phyloP scores from a whole-genome alignment of 2,113 vertebrate genomes.

The Danionella cerebrum region DNA sequence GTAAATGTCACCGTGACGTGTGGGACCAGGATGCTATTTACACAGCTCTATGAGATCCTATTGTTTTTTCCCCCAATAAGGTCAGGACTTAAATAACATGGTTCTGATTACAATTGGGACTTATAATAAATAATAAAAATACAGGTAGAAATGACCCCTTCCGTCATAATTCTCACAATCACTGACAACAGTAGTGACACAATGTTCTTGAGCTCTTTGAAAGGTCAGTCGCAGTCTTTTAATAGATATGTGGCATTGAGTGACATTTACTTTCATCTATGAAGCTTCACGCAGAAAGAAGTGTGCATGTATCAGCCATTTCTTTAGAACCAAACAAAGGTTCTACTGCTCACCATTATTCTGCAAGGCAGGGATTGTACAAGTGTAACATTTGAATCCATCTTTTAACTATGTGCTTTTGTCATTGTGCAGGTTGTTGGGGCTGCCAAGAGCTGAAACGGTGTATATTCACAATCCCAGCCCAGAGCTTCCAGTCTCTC shows the following conservation, averaged over 20 bases:
- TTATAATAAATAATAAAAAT: too few species aligned
- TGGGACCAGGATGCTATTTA: too few species aligned
- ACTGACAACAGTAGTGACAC: too few species aligned
- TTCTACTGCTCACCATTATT: not conserved
- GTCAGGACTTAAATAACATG: too few species aligned
- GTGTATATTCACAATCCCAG: slow-evolving; percentile 89
- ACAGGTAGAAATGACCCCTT: too few species aligned
- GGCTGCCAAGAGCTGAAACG: slow-evolving; percentile 83
- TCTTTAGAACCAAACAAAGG: not conserved
- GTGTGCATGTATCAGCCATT: not conserved
- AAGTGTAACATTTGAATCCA: not conserved
- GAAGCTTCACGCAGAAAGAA: not conserved
- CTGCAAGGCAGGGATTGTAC: not conserved
- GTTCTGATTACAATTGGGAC: too few species aligned
- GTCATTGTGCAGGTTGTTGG: slow-evolving; percentile 68
- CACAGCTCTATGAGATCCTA: too few species aligned
- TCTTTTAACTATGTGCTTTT: not conserved
- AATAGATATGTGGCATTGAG: not conserved
- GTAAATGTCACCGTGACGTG: too few species aligned
- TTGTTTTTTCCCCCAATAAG: too few species aligned
- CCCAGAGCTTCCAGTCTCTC: slow-evolving; percentile 81
- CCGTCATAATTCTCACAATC: too few species aligned
- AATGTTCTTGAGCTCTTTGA: not conserved
- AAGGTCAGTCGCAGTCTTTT: slow-evolving; percentile 20
- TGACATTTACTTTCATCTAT: slow-evolving; percentile 26